Evolutionary conservation across 2,888 invertebrate species (phyloP).

Genomic region (Drosophila rubida): DNA sequence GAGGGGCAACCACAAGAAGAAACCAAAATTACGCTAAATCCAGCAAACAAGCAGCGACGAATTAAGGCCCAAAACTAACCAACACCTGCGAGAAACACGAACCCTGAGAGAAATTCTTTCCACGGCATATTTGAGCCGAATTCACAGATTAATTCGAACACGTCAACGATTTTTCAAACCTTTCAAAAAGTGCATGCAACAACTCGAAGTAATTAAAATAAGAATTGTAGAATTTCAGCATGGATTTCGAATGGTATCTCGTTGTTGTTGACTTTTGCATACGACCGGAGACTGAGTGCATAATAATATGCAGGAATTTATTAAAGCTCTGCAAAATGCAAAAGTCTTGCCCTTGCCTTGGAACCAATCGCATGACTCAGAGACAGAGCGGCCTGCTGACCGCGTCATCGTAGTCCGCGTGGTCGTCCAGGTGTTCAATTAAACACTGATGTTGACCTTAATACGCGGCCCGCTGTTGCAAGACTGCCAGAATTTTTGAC

Average conservation of each 20-base stretch:
- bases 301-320: conserved; percentile 43
- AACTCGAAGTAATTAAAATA: neutral
- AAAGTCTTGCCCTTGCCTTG: conserved; percentile 59
- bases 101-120: neutral
- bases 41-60: conserved; percentile 31
- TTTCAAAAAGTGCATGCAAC: neutral
- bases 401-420: conserved; percentile 32
- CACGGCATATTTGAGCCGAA: neutral
- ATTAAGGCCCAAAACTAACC: conserved; percentile 26
- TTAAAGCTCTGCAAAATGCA: conserved; percentile 39
- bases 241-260: conserved; percentile 1
- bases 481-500: conserved; percentile 76
- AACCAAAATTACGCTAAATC: conserved; percentile 59
- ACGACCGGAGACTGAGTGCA: neutral
- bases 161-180: neutral
- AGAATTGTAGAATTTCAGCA: neutral
- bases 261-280: conserved; percentile 14
- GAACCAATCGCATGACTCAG: conserved; percentile 50
- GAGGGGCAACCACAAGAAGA: conserved; percentile 55
- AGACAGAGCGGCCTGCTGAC: conserved; percentile 34
- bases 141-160: neutral
- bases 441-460: conserved; percentile 76
- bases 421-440: conserved; percentile 77
- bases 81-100: conserved; percentile 28
- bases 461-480: conserved; percentile 65